phyloP scores from a whole-genome alignment of 2,113 vertebrate genomes.

The Pollimyrus isidori region DNA sequence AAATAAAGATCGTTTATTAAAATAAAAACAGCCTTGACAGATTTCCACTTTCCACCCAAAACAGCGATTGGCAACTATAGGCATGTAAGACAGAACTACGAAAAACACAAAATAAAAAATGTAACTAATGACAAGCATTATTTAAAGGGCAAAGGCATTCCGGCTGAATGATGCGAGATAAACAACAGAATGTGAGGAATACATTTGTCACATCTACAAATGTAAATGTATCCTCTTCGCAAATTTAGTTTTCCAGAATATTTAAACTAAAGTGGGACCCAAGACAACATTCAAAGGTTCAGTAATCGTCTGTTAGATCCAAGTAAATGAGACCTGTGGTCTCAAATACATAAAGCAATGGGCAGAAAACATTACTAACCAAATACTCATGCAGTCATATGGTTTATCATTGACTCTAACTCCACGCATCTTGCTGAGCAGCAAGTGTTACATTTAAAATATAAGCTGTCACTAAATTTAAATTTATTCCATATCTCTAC shows the following conservation, averaged over 20 bases:
- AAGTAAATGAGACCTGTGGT: neutral
- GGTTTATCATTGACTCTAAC: neutral
- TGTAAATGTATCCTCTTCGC: neutral
- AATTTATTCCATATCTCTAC: neutral
- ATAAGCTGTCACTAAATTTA: neutral
- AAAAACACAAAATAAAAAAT: slow-evolving; percentile 8
- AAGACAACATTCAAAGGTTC: neutral
- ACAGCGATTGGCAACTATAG: slow-evolving; percentile 6
- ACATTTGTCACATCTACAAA: neutral
- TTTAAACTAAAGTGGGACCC: neutral
- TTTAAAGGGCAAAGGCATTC: neutral
- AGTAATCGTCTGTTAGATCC: neutral
- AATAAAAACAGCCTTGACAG: neutral
- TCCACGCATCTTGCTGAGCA: neutral
- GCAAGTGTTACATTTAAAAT: neutral
- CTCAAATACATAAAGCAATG: neutral
- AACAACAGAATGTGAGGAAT: neutral
- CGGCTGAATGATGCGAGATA: neutral
- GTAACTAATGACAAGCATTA: slow-evolving; percentile 8
- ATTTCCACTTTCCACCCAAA: neutral
- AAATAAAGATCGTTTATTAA: slow-evolving; percentile 7
- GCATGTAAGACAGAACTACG: neutral
- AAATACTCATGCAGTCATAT: neutral
- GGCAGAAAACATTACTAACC: neutral
- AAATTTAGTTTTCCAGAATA: neutral